Evolutionary conservation across 2,797 vertebrate genomes (phyloP), one percentile per base, ranked within the genome.

Genomic region (Rhinella marina): DNA sequence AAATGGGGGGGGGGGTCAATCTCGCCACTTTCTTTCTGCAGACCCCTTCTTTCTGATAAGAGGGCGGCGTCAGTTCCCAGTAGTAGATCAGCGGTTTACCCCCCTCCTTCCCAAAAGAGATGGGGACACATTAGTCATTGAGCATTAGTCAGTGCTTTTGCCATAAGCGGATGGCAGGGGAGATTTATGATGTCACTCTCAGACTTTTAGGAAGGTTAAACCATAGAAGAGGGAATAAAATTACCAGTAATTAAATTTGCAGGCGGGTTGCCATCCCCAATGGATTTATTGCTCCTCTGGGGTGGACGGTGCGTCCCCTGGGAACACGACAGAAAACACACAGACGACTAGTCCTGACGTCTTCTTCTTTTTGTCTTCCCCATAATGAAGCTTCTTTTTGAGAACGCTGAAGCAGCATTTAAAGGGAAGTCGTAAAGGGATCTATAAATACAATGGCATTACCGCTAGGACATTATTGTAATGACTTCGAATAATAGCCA

Each of bases 221-320:
- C 93, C 61, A 3, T 92, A 91, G 84, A 77, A 92, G 94, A 93
- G 91, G 93, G 95, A 95, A 95, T 95, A 95, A 95, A 95, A 95
- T 96, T 95, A 95, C 92, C 88, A 90, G 92, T 94, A 95, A 96
- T 95, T 96, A 96, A 95, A 95, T 96, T 95, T 95, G 93, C 91
- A 94, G 91, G 90, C 92, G 92, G 91, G 90, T 93, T 95, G 91
- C 91, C 92, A 92, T 94, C 94, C 92, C 91, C 87, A 91, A 90
- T 59, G 93, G 92, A 95, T 95, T 93, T 94, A 95, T 93, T 91
- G 84, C 92, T 92, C 93, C 88, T 88, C 87, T 91, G 88, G 1
- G n/a, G 93, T 90, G 89, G 91, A 89, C 91, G 90, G 90, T 92
- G 54, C 52, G 62, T 80, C 75, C 88, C 80, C 76, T 50, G 59